Conservation (phyloP, 2,113 vertebrate species). For the Jacana jacana region DNA sequence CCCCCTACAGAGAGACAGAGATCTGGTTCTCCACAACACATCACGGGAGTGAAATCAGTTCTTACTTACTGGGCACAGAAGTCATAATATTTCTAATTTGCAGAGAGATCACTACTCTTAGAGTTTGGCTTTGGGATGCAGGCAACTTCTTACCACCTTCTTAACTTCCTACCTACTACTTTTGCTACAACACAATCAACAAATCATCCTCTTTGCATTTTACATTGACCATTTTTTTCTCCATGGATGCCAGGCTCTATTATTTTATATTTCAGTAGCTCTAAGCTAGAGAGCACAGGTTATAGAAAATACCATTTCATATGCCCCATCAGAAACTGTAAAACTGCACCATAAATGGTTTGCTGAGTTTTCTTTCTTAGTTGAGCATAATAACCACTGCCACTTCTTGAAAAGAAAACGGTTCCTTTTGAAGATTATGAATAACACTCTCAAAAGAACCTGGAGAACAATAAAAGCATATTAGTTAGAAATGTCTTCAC, state of each 20-base stretch:
- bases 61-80: conserved; percentile 10
- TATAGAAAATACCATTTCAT: background rate
- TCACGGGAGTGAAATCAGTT: background rate
- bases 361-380: background rate
- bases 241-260: background rate
- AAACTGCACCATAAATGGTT: background rate
- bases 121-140: background rate
- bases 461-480: background rate
- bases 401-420: background rate
- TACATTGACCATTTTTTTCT: background rate
- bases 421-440: background rate
- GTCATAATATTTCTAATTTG: conserved; percentile 24
- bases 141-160: background rate
- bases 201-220: background rate
- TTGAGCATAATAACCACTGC: background rate
- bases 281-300: background rate
- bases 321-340: background rate
- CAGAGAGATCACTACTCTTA: background rate
- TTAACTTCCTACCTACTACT: background rate
- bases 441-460: background rate
- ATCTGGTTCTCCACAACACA: background rate
- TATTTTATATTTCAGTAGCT: background rate
- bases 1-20: background rate
- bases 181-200: background rate
- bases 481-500: background rate